Conservation (phyloP, 2,797 vertebrate species). For the Macroramphosus scolopax region DNA sequence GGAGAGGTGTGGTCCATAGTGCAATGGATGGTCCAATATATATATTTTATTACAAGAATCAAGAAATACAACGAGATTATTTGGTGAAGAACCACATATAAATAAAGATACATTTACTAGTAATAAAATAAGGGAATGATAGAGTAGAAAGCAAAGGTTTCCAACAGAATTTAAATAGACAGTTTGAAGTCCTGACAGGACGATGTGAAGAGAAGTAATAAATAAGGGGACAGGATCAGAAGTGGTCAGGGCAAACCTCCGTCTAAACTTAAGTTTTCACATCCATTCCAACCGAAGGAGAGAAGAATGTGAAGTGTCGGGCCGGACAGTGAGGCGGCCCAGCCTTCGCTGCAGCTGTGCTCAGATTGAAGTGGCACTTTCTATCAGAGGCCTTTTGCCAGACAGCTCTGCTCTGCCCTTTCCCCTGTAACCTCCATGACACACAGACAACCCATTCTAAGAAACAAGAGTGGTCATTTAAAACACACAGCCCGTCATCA, state of each 20-base stretch:
- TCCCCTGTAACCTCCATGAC: conserved; percentile 63
- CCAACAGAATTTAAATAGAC: too few relatives aligned
- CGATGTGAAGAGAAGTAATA: conserved; percentile 39
- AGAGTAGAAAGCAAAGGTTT: too few relatives aligned
- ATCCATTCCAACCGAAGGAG: conserved; percentile 60
- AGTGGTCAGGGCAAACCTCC: conserved; percentile 49
- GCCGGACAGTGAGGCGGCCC: conserved; percentile 65
- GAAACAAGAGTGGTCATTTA: conserved; percentile 64
- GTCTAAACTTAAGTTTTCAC: conserved; percentile 76
- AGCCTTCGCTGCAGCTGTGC: conserved; percentile 66
- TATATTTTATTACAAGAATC: too few relatives aligned
- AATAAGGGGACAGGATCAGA: conserved; percentile 41
- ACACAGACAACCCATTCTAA: conserved; percentile 49
- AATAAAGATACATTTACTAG: too few relatives aligned
- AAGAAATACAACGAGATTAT: conserved; percentile 40
- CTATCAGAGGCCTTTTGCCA: conserved; percentile 73
- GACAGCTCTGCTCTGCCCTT: conserved; percentile 67
- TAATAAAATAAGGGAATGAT: too few relatives aligned
- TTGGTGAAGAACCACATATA: too few relatives aligned
- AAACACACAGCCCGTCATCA: conserved; percentile 55
- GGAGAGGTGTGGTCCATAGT: conserved; percentile 44
- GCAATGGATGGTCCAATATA: conserved; percentile 10
- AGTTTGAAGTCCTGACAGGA: conserved; percentile 42
- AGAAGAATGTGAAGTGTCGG: conserved; percentile 72
- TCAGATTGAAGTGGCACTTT: conserved; percentile 76